phyloP scores from a whole-genome alignment of 2,888 invertebrate genomes.

The Clistopyga incitator region DNA sequence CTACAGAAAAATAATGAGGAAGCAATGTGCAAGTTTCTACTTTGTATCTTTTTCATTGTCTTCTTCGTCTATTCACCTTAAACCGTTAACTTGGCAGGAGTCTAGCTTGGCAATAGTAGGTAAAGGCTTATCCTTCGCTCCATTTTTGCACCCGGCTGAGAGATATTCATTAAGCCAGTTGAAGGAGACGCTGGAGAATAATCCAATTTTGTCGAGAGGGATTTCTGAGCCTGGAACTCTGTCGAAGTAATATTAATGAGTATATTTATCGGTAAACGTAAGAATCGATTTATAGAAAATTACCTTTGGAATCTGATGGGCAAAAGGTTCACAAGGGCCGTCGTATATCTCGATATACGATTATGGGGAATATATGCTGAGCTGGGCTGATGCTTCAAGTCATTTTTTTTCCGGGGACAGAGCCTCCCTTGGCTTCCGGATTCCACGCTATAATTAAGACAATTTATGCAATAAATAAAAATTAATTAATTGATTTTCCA shows the following conservation, averaged over 20 bases:
- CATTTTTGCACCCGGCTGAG: constrained; percentile 84
- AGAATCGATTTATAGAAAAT: constrained; percentile 1
- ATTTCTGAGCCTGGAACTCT: constrained; percentile 74
- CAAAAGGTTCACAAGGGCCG: constrained; percentile 77
- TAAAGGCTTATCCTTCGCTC: constrained; percentile 82
- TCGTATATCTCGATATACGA: constrained; percentile 77
- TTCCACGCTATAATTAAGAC: constrained; percentile 56
- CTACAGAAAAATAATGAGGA: no score
- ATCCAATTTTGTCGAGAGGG: constrained; percentile 84
- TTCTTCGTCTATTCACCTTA: constrained; percentile 81
- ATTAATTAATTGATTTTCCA: not conserved
- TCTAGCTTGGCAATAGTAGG: constrained; percentile 83
- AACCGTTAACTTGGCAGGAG: constrained; percentile 84
- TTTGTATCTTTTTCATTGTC: no score
- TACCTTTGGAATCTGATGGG: constrained; percentile 77
- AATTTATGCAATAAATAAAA: not conserved
- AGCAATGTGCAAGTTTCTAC: no score
- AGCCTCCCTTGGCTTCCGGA: constrained; percentile 66
- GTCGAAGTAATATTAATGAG: not conserved
- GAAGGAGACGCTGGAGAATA: constrained; percentile 85
- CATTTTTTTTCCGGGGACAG: constrained; percentile 62
- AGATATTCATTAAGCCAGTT: constrained; percentile 85
- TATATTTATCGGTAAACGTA: not conserved
- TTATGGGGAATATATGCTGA: constrained; percentile 78
- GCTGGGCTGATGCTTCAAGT: constrained; percentile 67